Percentiles rank a stretch among this genome's conserved stretches.
Evolutionary conservation across 2,888 invertebrate species (phyloP).

Genomic region (Subacronicta megacephala): DNA sequence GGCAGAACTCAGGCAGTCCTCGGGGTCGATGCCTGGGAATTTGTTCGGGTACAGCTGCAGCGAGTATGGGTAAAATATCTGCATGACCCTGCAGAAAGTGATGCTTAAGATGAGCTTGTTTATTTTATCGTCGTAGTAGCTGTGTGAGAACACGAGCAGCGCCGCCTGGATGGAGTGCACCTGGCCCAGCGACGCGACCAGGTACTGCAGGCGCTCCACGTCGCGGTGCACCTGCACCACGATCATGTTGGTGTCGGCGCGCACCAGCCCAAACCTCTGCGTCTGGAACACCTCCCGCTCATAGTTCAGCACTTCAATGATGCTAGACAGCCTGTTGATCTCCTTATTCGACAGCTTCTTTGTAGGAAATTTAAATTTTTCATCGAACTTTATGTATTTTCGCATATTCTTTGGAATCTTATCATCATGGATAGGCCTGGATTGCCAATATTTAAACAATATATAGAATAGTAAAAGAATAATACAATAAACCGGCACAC

Average conservation of each 20-base stretch:
- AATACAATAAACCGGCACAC: slow-evolving; percentile 46
- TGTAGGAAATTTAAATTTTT: slow-evolving; percentile 13
- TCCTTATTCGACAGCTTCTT: slow-evolving; percentile 19
- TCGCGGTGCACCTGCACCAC: slow-evolving; percentile 63
- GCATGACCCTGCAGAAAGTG: slow-evolving; percentile 70
- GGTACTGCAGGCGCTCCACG: slow-evolving; percentile 60
- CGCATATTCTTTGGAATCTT: slow-evolving; percentile 33
- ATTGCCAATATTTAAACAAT: slow-evolving; percentile 17
- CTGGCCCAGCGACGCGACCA: slow-evolving; percentile 64
- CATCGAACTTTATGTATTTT: slow-evolving; percentile 41
- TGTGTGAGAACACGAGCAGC: slow-evolving; percentile 72
- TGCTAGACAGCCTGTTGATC: slow-evolving; percentile 30
- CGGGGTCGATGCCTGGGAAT: slow-evolving; percentile 64
- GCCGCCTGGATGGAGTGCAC: slow-evolving; percentile 59
- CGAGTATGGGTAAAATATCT: slow-evolving; percentile 72
- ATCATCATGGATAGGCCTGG: background rate
- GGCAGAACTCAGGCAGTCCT: slow-evolving; percentile 47
- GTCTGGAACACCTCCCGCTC: slow-evolving; percentile 54
- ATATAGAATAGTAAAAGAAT: slow-evolving; percentile 35
- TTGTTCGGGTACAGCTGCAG: slow-evolving; percentile 64
- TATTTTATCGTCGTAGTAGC: slow-evolving; percentile 62
- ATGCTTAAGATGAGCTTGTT: slow-evolving; percentile 62
- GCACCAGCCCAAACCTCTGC: slow-evolving; percentile 47
- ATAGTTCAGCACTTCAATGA: slow-evolving; percentile 54
- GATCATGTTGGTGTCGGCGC: slow-evolving; percentile 53